A percentile compares a stretch with the other conserved stretches of the same genome.
These are phyloP conservation scores for Gyps fulvus DNA, from an alignment of 2,113 vertebrate species.

Conservation along the genomic window DNA sequence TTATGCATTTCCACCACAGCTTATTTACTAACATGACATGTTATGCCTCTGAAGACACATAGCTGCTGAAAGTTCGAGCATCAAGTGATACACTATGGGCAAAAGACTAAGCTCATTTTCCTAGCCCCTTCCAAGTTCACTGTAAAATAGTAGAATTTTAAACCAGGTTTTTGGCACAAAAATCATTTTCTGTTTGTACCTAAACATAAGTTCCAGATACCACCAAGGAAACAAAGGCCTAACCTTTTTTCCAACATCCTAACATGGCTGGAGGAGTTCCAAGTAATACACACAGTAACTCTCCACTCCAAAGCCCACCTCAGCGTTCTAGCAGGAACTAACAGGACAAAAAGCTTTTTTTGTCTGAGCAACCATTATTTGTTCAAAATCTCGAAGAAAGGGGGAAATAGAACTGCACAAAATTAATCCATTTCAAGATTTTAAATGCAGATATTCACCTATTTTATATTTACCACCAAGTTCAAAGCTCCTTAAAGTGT, in stretches of 20 bases:
- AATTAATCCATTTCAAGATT: background rate
- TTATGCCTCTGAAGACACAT: background rate
- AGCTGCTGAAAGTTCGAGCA: background rate
- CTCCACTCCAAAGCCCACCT: background rate
- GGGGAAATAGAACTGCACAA: background rate
- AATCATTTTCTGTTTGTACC: background rate
- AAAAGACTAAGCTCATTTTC: background rate
- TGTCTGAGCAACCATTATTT: background rate
- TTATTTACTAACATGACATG: background rate
- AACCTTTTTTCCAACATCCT: background rate
- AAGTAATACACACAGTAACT: background rate
- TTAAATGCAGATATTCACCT: background rate
- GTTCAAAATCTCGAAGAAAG: background rate
- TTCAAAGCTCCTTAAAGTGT: background rate
- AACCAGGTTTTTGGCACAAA: background rate
- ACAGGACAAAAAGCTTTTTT: background rate
- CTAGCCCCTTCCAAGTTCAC: background rate
- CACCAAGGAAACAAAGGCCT: background rate
- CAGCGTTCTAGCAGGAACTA: background rate
- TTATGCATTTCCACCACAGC: background rate
- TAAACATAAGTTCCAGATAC: background rate
- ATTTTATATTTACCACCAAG: background rate
- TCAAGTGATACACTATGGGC: background rate
- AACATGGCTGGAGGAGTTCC: background rate
- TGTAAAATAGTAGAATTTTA: background rate